Base-by-base conservation (phyloP, 2,888 invertebrate species). In the Ornithoptera priamus region DNA sequence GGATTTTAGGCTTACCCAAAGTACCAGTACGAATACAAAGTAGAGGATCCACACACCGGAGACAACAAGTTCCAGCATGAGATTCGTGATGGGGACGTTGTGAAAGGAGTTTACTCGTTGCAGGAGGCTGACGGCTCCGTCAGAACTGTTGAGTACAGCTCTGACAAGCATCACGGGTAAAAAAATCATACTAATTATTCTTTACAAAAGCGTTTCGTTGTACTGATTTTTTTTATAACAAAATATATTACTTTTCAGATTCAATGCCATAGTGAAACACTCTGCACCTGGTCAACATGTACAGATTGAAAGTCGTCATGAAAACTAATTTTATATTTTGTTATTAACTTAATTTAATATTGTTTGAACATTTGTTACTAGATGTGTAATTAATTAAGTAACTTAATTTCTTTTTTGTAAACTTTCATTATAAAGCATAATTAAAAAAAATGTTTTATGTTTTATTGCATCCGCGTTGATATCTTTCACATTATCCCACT, bases 91-190 rank as follows among this genome's bases (percentile, higher is more conserved):
- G 95, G 95, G 10, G 94, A 95, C 76, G 93, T 90, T 20, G 95
- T 95, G 65, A 93, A 94, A 80, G 95, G 95, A 56, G 93, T 94
- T 62, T 95, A 95, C 81, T 92, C 93, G 63, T 83, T 94, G 57
- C 93, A 93, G 69, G 94, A 94, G 77, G 90, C 94, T 71, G 94
- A 94, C 73, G 94, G 94, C 39, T 94, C 94, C 68, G 80, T 94
- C 71, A 90, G 94, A 75, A 94, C 93, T 72, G 94, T 94, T 36
- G 94, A 94, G 79, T 94, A 94, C 79, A 93, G 87, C 70, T 94
- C 94, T 53, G 94, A 94, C 75, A 93, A 94, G 77, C 93, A 94
- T 72, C 84, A 86, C 68, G 94, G 94, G 90, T 94, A 89, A 82
- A 85, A 62, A 66, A 22, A n/a, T 50, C 17, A 30, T 67, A 62